Evolutionary conservation across 2,113 vertebrate species (phyloP).

Genomic region (Peromyscus leucopus): DNA sequence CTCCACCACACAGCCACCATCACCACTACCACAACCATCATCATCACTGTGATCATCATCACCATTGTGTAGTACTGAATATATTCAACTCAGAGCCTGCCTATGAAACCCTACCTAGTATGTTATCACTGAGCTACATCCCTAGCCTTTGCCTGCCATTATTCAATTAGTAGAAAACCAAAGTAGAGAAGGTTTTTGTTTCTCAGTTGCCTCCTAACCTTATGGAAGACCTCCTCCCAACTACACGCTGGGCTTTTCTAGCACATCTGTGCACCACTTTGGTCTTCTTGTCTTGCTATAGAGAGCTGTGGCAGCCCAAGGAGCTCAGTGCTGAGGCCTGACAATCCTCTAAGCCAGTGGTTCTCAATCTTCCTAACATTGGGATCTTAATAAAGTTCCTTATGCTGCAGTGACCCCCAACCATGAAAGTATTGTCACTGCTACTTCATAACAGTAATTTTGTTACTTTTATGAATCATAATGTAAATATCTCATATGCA

Average conservation of each 20-base stretch:
- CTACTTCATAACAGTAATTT: too few species aligned
- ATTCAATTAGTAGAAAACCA: neutral
- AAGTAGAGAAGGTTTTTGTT: neutral
- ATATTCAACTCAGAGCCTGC: neutral
- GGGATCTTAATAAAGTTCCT: too few species aligned
- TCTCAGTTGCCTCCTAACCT: neutral
- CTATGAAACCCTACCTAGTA: too few species aligned
- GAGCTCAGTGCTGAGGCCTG: neutral
- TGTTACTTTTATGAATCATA: too few species aligned
- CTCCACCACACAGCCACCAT: neutral
- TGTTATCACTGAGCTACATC: too few species aligned
- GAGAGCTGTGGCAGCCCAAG: neutral
- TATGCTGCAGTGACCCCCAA: too few species aligned
- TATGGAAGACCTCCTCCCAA: fast-evolving
- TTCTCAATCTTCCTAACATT: too few species aligned
- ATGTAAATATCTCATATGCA: neutral
- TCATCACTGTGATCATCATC: neutral
- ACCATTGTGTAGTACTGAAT: neutral
- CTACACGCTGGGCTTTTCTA: fast-evolving
- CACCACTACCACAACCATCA: neutral
- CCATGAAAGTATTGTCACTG: too few species aligned
- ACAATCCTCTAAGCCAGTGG: too few species aligned
- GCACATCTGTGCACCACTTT: fast-evolving
- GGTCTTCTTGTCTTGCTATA: too few species aligned
- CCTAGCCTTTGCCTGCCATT: neutral